Evolutionary conservation across 2,888 invertebrate genomes (phyloP).

Genomic region (Nomada fucata): DNA sequence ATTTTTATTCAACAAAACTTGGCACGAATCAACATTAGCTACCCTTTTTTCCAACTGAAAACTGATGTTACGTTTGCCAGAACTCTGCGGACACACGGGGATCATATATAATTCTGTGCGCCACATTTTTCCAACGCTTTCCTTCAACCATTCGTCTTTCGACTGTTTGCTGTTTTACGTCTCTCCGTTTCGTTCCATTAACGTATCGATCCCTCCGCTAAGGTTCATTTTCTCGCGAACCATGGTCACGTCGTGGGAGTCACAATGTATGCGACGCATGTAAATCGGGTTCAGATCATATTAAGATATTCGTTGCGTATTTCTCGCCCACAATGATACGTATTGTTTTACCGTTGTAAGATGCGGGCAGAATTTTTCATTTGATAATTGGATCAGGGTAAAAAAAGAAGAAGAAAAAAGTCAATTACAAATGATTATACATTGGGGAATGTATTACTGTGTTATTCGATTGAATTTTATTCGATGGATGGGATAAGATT

Average conservation of each 20-base stretch:
- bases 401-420: neutral
- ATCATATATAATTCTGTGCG: neutral
- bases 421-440: neutral
- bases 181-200: neutral
- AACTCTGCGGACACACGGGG: neutral
- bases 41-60: neutral
- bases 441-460: no score
- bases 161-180: neutral
- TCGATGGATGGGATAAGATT: no score
- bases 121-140: neutral
- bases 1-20: neutral
- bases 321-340: neutral
- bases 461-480: no score
- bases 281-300: conserved; percentile 12
- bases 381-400: neutral
- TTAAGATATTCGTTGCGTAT: conserved; percentile 2
- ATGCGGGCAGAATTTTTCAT: neutral
- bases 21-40: neutral
- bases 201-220: conserved; percentile 11
- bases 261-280: neutral
- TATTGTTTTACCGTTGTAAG: neutral
- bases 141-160: neutral
- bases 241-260: conserved; percentile 1
- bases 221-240: conserved; percentile 24
- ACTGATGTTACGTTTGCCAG: neutral